Conservation (phyloP, 2,113 vertebrate genomes). For the Lophius piscatorius region DNA sequence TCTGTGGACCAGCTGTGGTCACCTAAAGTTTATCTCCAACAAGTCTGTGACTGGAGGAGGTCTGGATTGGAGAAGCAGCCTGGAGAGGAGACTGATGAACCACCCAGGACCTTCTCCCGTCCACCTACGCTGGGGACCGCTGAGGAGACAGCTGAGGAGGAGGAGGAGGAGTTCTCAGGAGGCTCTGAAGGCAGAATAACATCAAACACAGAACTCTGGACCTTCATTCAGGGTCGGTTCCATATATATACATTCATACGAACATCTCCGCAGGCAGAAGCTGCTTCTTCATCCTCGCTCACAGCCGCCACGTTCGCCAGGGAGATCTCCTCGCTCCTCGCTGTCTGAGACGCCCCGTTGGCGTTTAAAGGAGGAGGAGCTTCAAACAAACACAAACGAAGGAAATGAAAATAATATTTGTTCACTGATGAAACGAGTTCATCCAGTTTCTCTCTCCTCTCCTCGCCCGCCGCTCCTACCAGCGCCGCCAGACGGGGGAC, state of each 20-base stretch:
- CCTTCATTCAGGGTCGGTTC: conserved; percentile 39
- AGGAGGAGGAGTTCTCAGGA: conserved; percentile 17
- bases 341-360: no score
- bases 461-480: conserved; percentile 44
- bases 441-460: conserved; percentile 54
- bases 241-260: conserved; percentile 9
- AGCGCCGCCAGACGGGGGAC: conserved; percentile 41
- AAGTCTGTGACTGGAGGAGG: conserved; percentile 36
- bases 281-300: no score
- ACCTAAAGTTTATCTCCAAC: conserved; percentile 38
- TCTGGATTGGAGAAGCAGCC: conserved; percentile 38
- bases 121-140: conserved; percentile 15
- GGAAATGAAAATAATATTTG: conserved; percentile 10
- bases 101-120: conserved; percentile 44
- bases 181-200: conserved; percentile 29
- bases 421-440: conserved; percentile 36
- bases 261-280: conserved; percentile 1
- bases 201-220: conserved; percentile 13
- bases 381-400: conserved; percentile 3
- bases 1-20: no score
- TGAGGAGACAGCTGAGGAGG: conserved; percentile 39
- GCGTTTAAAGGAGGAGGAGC: no score
- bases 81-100: conserved; percentile 53
- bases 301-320: no score
- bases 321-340: no score